These are phyloP conservation scores for Chorisops tibialis DNA, from an alignment of 2,888 invertebrate genomes.

Conservation along the genomic window DNA sequence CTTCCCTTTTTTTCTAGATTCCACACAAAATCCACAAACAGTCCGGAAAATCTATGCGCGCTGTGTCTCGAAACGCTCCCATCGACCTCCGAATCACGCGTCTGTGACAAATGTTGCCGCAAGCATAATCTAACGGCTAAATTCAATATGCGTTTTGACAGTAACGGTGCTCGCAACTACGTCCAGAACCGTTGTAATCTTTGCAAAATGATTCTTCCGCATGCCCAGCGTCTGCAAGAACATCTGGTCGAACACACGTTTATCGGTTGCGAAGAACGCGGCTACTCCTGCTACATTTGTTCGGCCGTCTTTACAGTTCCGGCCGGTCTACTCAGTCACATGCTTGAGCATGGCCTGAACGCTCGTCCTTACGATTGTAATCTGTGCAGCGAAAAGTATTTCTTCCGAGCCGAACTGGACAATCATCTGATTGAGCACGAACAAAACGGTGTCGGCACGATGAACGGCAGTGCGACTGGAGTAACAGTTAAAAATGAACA, in stretches of 20 bases:
- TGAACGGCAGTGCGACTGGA: not conserved
- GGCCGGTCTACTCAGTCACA: conserved; percentile 75
- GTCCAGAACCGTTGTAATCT: conserved; percentile 63
- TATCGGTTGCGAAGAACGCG: conserved; percentile 71
- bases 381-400: conserved; percentile 79
- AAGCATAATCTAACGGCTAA: conserved; percentile 49
- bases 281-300: conserved; percentile 84
- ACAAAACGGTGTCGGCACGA: conserved; percentile 1
- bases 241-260: conserved; percentile 93
- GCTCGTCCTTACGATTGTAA: conserved; percentile 83
- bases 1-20: too few species aligned
- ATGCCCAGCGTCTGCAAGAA: conserved; percentile 77
- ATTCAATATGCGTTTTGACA: conserved; percentile 49
- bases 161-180: conserved; percentile 58
- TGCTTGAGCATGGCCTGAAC: conserved; percentile 75
- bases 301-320: conserved; percentile 83
- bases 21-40: conserved; percentile 49
- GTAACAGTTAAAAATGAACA: conserved; percentile 11
- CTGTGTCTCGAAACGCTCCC: conserved; percentile 57
- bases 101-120: conserved; percentile 74
- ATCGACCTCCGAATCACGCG: conserved; percentile 52
- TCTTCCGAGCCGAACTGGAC: conserved; percentile 86
- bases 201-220: conserved; percentile 73
- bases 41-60: conserved; percentile 55
- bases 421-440: conserved; percentile 73